phyloP scores from a whole-genome alignment of 2,113 vertebrate species.

The Corynorhinus townsendii region DNA sequence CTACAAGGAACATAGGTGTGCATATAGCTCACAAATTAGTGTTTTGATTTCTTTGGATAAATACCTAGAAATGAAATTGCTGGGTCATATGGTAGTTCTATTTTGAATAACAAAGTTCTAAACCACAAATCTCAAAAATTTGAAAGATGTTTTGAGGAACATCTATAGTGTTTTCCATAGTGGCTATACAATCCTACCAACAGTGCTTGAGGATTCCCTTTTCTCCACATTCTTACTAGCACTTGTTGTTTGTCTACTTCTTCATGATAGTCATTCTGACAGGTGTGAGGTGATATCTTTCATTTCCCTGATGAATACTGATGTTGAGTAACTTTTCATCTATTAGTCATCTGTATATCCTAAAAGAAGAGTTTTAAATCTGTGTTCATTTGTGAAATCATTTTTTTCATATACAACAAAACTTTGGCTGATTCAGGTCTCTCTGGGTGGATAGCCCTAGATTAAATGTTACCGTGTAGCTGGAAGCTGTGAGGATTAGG shows the following conservation, averaged over 20 bases:
- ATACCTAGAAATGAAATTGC: background rate
- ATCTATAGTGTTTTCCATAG: background rate
- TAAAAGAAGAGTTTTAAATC: slow-evolving; percentile 12
- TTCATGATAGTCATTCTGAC: background rate
- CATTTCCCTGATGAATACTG: background rate
- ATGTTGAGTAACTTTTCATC: background rate
- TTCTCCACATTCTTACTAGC: background rate
- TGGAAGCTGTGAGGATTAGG: too few relatives aligned
- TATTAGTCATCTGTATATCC: background rate
- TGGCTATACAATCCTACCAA: background rate
- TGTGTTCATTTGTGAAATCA: background rate
- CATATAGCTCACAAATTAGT: background rate
- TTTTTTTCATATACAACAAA: background rate
- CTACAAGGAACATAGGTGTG: background rate
- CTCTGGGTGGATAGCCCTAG: background rate
- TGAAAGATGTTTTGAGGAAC: background rate
- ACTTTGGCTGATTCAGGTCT: background rate
- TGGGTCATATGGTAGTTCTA: background rate
- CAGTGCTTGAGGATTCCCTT: background rate
- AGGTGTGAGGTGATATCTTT: background rate
- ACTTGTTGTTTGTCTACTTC: background rate
- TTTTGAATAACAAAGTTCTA: background rate
- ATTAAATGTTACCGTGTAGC: background rate
- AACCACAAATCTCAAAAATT: background rate
- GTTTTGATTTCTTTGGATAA: background rate